Conservation (phyloP, 2,797 vertebrate species). For the Rhinichthys osculus region DNA sequence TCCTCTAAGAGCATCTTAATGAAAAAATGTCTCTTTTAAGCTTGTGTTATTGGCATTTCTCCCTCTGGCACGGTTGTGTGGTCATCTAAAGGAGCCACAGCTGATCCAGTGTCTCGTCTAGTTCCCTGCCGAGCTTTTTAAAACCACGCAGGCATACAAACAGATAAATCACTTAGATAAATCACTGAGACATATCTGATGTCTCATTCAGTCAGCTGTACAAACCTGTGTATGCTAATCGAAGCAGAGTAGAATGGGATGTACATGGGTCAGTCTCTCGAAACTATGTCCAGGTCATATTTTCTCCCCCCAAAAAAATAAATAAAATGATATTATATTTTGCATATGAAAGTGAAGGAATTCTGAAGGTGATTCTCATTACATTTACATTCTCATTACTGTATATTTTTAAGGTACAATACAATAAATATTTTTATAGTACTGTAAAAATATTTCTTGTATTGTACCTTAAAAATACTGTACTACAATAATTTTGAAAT, state of each 20-base stretch:
- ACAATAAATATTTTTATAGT: no score
- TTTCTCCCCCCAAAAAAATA: not conserved
- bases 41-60: not conserved
- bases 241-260: not conserved
- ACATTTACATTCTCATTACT: not conserved
- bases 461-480: not conserved
- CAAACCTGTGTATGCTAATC: not conserved
- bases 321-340: not conserved
- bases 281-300: not conserved
- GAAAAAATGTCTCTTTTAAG: slow-evolving; percentile 21
- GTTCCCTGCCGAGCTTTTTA: slow-evolving; percentile 41
- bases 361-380: not conserved
- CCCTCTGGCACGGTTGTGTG: slow-evolving; percentile 1
- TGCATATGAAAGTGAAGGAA: not conserved
- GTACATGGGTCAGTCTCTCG: not conserved
- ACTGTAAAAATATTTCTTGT: not conserved
- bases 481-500: not conserved
- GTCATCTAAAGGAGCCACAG: slow-evolving; percentile 41
- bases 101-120: slow-evolving; percentile 35
- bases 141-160: slow-evolving; percentile 29
- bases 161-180: slow-evolving; percentile 15
- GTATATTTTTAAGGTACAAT: not conserved
- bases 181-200: slow-evolving; percentile 5
- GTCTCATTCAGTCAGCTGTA: not conserved
- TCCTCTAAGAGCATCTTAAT: slow-evolving; percentile 20